Base-by-base conservation (phyloP, 2,888 invertebrate genomes). In the Agonum fuliginosum region DNA sequence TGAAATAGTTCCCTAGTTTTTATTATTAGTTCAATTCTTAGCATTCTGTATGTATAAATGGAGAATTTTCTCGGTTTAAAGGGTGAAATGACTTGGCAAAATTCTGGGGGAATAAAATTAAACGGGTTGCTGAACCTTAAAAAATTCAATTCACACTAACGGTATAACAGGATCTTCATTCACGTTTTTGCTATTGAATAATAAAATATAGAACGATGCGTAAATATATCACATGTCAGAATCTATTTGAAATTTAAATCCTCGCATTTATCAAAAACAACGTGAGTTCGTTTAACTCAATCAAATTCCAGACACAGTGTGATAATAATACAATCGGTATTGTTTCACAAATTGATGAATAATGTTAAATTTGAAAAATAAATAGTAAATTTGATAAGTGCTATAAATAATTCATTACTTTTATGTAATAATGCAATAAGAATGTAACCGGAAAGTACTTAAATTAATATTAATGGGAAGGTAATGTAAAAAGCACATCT, bases 141-240 rank as follows among this genome's bases (percentile, higher is more conserved):
- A 58, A 14, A 12, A 58, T 24, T 12, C 54, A 24, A 58, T 24
- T 12, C 30, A 5, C 27, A 17, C 22, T 58, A 58, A 58, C 30
- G 58, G 58, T 62, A 8, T 12, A 3, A 46, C 5, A 30, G 43
- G 12, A 24, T 30, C 30, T 51, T 71, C 71, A 71, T 51, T 71
- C 71, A 71, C n/a, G 27, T 27, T 30, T 51, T 48, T 46, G 24
- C 48, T 8, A 22, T 17, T 70, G 51, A 71, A 51, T 30, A 70
- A 70, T 51, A 71, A 71, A 48, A 71, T 71, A 51, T 71, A 34
- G 71, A 27, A n/a, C 71, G 34, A 70, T 27, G 67, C 27, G 58
- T 62, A 30, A 27, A 62, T 62, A 62, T 17, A 67, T 67, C 22
- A 41, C 67, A 43, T 41, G 24, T 67, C 67, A 41, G 37, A 41